Evolutionary conservation across 2,113 vertebrate species (phyloP).

Genomic region (Stegastes partitus): DNA sequence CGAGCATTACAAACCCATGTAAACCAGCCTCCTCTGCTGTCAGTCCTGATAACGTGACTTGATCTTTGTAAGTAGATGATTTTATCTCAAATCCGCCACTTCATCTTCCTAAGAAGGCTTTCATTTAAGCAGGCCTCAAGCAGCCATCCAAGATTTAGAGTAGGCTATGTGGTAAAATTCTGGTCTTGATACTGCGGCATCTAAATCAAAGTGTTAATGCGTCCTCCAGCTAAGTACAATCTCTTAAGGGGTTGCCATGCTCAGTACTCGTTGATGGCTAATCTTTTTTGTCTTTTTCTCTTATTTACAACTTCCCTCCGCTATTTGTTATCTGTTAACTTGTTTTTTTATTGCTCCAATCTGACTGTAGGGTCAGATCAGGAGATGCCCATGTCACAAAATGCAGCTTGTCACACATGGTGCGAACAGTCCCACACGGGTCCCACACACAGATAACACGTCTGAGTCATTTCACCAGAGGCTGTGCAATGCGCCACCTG

Average conservation of each 20-base stretch:
- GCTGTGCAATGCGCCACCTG: slow-evolving; percentile 42
- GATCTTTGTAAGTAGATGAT: neutral
- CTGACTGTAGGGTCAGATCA: slow-evolving; percentile 35
- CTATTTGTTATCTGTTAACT: slow-evolving; percentile 27
- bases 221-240: slow-evolving; percentile 47
- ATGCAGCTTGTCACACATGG: slow-evolving; percentile 11
- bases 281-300: slow-evolving; percentile 27
- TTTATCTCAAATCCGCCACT: slow-evolving; percentile 8
- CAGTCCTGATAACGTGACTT: neutral
- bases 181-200: slow-evolving; percentile 17
- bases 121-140: neutral
- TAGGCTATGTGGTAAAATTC: slow-evolving; percentile 3
- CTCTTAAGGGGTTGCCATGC: slow-evolving; percentile 55
- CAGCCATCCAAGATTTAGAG: slow-evolving; percentile 9
- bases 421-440: neutral
- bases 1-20: neutral
- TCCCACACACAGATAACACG: slow-evolving; percentile 6
- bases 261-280: slow-evolving; percentile 22
- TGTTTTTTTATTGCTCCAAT: slow-evolving; percentile 47
- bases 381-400: slow-evolving; percentile 28
- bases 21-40: slow-evolving; percentile 7
- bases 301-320: neutral
- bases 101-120: neutral
- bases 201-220: slow-evolving; percentile 39
- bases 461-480: slow-evolving; percentile 45